Conservation (phyloP, 2,113 vertebrate species). For the Pimephales promelas region DNA sequence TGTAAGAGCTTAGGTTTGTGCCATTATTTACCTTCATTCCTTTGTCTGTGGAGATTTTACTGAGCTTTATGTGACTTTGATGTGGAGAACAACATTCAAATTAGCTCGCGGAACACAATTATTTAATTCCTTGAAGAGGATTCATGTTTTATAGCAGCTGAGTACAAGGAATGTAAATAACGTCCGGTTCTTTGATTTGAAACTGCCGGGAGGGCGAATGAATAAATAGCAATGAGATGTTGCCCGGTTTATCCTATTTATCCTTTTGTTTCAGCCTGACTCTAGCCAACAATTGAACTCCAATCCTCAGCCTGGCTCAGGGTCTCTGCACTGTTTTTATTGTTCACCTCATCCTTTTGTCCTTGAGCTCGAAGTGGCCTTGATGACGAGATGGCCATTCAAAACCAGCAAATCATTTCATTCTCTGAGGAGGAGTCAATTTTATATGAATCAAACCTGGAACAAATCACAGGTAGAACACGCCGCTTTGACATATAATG, state of each 20-base stretch:
- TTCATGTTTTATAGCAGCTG: not conserved
- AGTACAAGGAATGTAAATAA: constrained; percentile 31
- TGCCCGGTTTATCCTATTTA: not conserved
- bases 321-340: constrained; percentile 5
- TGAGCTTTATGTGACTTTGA: constrained; percentile 5
- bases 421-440: not conserved
- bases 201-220: not conserved
- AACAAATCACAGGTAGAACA: constrained; percentile 6
- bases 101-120: not conserved
- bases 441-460: not conserved
- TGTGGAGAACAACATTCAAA: constrained; percentile 4
- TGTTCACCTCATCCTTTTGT: constrained; percentile 24
- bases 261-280: constrained; percentile 17
- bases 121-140: constrained; percentile 24
- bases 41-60: constrained; percentile 21
- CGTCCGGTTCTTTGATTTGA: constrained; percentile 29
- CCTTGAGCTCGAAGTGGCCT: constrained; percentile 8
- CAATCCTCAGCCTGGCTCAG: constrained; percentile 14
- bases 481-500: not conserved
- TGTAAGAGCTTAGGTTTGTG: constrained; percentile 1
- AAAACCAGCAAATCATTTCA: constrained; percentile 1
- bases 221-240: not conserved
- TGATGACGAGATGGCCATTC: not conserved
- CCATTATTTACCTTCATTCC: not conserved
- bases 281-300: not conserved